Evolutionary conservation across 2,113 vertebrate genomes (phyloP).

Genomic region (Leuciscus idus): DNA sequence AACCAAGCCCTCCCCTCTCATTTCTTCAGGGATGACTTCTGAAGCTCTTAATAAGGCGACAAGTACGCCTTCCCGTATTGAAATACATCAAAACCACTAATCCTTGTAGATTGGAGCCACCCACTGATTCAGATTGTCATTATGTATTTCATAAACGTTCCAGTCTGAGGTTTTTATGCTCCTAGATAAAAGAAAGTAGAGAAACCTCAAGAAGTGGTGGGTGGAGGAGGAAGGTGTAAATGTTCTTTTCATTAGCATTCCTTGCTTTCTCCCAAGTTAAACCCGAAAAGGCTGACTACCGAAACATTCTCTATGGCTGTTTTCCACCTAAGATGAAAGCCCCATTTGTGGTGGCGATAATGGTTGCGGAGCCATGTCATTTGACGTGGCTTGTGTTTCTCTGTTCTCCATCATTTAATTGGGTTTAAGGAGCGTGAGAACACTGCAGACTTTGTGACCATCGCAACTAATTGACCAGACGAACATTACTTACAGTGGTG

Average conservation of each 20-base stretch:
- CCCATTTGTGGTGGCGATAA: slow-evolving; percentile 72
- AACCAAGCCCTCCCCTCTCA: slow-evolving; percentile 58
- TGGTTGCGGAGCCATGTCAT: slow-evolving; percentile 61
- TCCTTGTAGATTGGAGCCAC: slow-evolving; percentile 74
- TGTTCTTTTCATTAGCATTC: slow-evolving; percentile 73
- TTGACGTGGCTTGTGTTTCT: slow-evolving; percentile 65
- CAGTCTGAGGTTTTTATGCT: slow-evolving; percentile 72
- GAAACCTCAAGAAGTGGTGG: slow-evolving; percentile 42
- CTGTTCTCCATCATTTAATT: slow-evolving; percentile 67
- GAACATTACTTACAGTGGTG: slow-evolving; percentile 65
- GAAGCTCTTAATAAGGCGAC: slow-evolving; percentile 77
- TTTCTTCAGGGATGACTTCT: slow-evolving; percentile 73
- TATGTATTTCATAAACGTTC: slow-evolving; percentile 78
- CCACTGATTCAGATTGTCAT: slow-evolving; percentile 79
- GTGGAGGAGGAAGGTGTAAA: slow-evolving; percentile 70
- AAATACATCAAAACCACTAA: slow-evolving; percentile 77
- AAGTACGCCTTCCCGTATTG: slow-evolving; percentile 71
- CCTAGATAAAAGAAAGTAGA: slow-evolving; percentile 47
- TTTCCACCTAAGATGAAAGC: slow-evolving; percentile 76
- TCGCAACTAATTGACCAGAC: slow-evolving; percentile 73
- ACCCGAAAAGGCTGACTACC: slow-evolving; percentile 57
- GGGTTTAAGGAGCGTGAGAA: slow-evolving; percentile 71
- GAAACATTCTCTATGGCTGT: slow-evolving; percentile 66
- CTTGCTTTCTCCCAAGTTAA: slow-evolving; percentile 68
- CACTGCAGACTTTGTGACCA: slow-evolving; percentile 68